Percentiles rank a stretch among this genome's conserved stretches.
Evolutionary conservation across 2,797 vertebrate species (phyloP).

Genomic region (Xenentodon cancila): DNA sequence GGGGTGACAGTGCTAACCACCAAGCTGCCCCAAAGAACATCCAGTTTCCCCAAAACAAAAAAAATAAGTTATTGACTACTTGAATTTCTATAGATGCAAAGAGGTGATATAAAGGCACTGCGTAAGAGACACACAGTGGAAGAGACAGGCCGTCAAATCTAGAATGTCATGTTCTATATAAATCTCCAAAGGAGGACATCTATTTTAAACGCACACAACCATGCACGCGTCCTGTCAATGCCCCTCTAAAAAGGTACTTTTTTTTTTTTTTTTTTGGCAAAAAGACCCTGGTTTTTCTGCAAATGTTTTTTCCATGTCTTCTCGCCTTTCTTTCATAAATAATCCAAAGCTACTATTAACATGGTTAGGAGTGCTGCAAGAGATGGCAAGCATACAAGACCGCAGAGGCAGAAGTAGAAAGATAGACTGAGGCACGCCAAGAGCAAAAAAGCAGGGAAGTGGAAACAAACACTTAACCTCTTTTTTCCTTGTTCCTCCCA

Average conservation of each 20-base stretch:
- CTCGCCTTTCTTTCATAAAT: constrained; percentile 63
- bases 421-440: constrained; percentile 46
- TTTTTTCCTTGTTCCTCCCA: constrained; percentile 46
- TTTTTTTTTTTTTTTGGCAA: not conserved
- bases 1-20: too few relatives aligned
- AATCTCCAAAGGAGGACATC: constrained; percentile 62
- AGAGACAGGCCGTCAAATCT: constrained; percentile 22
- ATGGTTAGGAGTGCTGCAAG: constrained; percentile 31
- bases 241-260: constrained; percentile 6
- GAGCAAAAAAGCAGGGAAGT: constrained; percentile 42
- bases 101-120: not conserved
- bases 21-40: too few relatives aligned
- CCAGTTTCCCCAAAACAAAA: too few relatives aligned
- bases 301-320: constrained; percentile 70
- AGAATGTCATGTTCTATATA: constrained; percentile 62
- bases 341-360: constrained; percentile 51
- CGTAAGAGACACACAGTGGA: not conserved
- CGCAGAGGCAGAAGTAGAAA: constrained; percentile 10
- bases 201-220: constrained; percentile 61
- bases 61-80: constrained; percentile 8
- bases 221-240: constrained; percentile 22
- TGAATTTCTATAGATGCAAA: constrained; percentile 1
- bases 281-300: constrained; percentile 15
- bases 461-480: constrained; percentile 65
- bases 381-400: constrained; percentile 20